Evolutionary conservation across 2,888 invertebrate genomes (phyloP).

Genomic region (Ametastegia equiseti): DNA sequence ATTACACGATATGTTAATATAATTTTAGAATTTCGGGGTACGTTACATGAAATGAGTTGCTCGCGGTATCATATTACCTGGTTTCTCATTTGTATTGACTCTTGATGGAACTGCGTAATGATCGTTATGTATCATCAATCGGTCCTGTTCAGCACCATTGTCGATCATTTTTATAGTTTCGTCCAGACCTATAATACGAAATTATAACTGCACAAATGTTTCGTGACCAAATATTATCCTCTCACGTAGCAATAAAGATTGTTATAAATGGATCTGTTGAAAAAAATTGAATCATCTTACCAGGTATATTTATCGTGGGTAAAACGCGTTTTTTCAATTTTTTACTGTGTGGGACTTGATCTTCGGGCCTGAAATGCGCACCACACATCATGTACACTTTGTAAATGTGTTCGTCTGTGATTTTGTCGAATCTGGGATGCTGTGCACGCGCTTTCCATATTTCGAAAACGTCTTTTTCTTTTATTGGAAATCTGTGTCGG

Average conservation of each 20-base stretch:
- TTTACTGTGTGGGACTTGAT: not conserved
- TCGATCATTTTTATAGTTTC: not conserved
- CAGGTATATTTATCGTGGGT: slow-evolving; percentile 1
- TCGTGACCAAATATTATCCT: not conserved
- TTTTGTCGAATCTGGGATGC: not conserved
- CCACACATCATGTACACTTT: not conserved
- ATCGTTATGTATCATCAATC: no score
- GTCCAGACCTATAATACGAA: not conserved
- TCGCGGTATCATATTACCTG: not conserved
- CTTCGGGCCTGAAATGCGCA: not conserved
- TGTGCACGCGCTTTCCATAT: not conserved
- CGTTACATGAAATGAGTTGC: not conserved
- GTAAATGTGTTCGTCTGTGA: slow-evolving; percentile 7
- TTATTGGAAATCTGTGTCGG: not conserved
- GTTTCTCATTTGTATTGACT: not conserved
- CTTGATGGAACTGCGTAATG: not conserved
- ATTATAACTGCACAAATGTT: not conserved
- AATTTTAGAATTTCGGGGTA: not conserved
- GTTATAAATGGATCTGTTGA: not conserved
- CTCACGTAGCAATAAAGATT: no score
- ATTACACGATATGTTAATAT: not conserved
- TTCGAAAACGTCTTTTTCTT: not conserved
- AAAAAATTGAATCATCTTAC: not conserved
- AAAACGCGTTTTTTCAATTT: slow-evolving; percentile 17
- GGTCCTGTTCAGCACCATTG: not conserved